Evolutionary conservation across 2,888 invertebrate genomes (phyloP).

Genomic region (Drosophila algonquin): DNA sequence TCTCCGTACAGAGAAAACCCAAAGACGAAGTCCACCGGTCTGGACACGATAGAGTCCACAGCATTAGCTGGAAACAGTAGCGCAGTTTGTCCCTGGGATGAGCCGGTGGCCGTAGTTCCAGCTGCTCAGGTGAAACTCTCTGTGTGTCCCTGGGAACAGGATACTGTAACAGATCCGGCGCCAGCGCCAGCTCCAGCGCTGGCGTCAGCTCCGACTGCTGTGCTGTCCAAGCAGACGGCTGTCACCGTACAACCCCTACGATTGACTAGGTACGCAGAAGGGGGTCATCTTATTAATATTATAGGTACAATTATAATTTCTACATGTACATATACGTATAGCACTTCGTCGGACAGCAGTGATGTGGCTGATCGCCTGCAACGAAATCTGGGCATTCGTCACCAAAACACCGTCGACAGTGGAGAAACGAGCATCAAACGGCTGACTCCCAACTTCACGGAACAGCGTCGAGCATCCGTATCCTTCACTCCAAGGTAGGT

Average conservation of each 20-base stretch:
- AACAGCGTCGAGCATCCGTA: slow-evolving; percentile 83
- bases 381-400: slow-evolving; percentile 87
- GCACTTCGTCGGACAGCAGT: slow-evolving; percentile 87
- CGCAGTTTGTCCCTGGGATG: slow-evolving; percentile 83
- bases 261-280: slow-evolving; percentile 67
- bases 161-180: slow-evolving; percentile 40
- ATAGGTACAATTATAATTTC: too few species aligned
- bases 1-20: slow-evolving; percentile 72
- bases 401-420: slow-evolving; percentile 89
- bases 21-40: slow-evolving; percentile 71
- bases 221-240: slow-evolving; percentile 43
- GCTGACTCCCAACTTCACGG: slow-evolving; percentile 79
- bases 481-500: slow-evolving; percentile 82
- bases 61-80: slow-evolving; percentile 46
- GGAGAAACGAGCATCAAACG: slow-evolving; percentile 85
- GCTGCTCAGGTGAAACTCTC: slow-evolving; percentile 72
- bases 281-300: too few species aligned
- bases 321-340: slow-evolving; percentile 22
- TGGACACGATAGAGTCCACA: slow-evolving; percentile 79
- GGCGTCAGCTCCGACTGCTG: neutral
- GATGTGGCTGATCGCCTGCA: slow-evolving; percentile 87
- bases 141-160: slow-evolving; percentile 82
- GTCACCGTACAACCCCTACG: slow-evolving; percentile 47
- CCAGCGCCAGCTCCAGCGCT: neutral
- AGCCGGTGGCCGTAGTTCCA: slow-evolving; percentile 46